Conservation (phyloP, 37 sponge, comb jelly and placozoan species). For the Dysidea cf. avara region DNA sequence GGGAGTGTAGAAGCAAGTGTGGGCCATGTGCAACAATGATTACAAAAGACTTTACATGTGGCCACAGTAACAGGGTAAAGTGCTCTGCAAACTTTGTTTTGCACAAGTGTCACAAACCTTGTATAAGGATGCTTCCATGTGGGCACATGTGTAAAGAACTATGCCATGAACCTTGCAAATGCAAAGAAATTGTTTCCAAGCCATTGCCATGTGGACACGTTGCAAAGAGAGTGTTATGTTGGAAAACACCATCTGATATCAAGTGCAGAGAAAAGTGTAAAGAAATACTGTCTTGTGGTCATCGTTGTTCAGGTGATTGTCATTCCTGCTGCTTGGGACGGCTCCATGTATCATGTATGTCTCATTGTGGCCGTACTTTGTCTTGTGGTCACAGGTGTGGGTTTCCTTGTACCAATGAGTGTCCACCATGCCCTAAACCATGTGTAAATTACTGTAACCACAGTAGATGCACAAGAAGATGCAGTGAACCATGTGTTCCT, state of each 20-base stretch:
- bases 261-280: constrained; percentile 49
- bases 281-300: constrained; percentile 59
- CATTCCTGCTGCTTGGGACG: constrained; percentile 63
- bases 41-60: constrained; percentile 45
- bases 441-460: constrained; percentile 79
- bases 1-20: constrained; percentile 42
- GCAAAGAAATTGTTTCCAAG: constrained; percentile 27
- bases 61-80: constrained; percentile 24
- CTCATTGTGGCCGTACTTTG: constrained; percentile 63
- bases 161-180: constrained; percentile 68
- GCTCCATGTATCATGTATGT: constrained; percentile 61
- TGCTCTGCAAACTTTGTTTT: constrained; percentile 37
- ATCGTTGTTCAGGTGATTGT: constrained; percentile 75
- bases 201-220: constrained; percentile 66
- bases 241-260: background rate
- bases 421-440: constrained; percentile 64
- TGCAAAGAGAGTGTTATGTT: constrained; percentile 31
- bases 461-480: constrained; percentile 66
- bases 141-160: constrained; percentile 66
- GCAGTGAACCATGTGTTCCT: constrained; percentile 67
- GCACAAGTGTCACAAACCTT: constrained; percentile 38
- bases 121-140: constrained; percentile 62
- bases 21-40: constrained; percentile 60
- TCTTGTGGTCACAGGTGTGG: constrained; percentile 80
- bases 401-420: constrained; percentile 58